These are phyloP conservation scores for Arothron firmamentum DNA, from an alignment of 2,113 vertebrate genomes.

Conservation along the genomic window DNA sequence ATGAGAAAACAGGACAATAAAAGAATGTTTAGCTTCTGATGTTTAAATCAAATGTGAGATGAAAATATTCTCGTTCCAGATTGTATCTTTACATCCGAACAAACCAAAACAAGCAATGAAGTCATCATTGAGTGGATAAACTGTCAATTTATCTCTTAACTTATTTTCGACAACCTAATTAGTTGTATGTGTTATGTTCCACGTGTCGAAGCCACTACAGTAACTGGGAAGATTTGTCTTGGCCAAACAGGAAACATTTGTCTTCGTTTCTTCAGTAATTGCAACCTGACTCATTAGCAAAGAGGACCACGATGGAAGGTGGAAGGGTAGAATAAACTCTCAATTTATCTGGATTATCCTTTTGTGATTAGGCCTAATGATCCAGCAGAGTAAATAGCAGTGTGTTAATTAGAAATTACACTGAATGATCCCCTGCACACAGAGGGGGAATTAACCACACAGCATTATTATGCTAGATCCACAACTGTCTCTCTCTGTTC, in stretches of 20 bases:
- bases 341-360: slow-evolving; percentile 76
- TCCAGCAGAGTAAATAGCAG: slow-evolving; percentile 77
- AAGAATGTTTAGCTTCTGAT: slow-evolving; percentile 13
- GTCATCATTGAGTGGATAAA: no score
- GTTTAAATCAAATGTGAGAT: slow-evolving; percentile 13
- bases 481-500: slow-evolving; percentile 26
- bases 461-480: slow-evolving; percentile 39
- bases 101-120: no score
- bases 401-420: slow-evolving; percentile 78
- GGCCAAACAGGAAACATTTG: slow-evolving; percentile 55
- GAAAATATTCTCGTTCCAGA: neutral
- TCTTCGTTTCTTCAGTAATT: slow-evolving; percentile 59
- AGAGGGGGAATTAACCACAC: slow-evolving; percentile 54
- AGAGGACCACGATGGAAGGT: slow-evolving; percentile 44
- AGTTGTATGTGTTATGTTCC: neutral
- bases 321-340: slow-evolving; percentile 70
- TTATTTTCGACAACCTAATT: neutral
- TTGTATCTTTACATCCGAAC: neutral
- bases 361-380: slow-evolving; percentile 74
- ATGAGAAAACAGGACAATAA: slow-evolving; percentile 12
- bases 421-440: slow-evolving; percentile 70
- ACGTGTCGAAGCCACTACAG: neutral
- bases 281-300: slow-evolving; percentile 62
- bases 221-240: slow-evolving; percentile 36
- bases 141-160: neutral